Conservation (phyloP, 2,797 vertebrate species). For the Ibycter americanus region DNA sequence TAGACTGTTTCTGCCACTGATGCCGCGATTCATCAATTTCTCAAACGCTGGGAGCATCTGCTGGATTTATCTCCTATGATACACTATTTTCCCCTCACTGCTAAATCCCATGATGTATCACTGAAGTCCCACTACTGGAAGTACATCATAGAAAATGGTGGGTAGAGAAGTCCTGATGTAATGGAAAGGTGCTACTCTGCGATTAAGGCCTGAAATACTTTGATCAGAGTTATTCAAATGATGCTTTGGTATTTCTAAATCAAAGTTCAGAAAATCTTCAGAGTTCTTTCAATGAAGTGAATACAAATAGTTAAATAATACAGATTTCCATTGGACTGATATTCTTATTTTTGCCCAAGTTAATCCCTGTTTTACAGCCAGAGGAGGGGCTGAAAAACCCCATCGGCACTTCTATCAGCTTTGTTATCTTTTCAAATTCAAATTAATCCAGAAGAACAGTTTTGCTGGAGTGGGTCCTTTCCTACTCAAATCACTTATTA, state of each 20-base stretch:
- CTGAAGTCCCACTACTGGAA: neutral
- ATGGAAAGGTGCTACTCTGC: neutral
- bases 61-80: neutral
- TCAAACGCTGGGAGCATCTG: neutral
- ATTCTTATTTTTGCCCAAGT: neutral
- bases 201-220: neutral
- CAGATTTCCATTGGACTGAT: neutral
- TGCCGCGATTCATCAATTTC: neutral
- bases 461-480: neutral
- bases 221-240: neutral
- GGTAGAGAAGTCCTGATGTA: neutral
- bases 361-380: neutral
- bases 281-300: neutral
- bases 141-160: neutral
- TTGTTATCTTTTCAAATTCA: slow-evolving; percentile 4
- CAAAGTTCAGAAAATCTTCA: neutral
- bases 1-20: neutral
- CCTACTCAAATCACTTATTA: neutral
- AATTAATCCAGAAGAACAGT: neutral
- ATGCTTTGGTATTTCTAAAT: neutral
- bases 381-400: neutral
- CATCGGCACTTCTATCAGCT: neutral
- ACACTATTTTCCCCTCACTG: neutral
- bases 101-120: neutral
- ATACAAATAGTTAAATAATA: neutral